A percentile compares a stretch with the other conserved stretches of the same genome.
Conservation (phyloP, 1,140 invertebrate species). For the Calliphora vicina region DNA sequence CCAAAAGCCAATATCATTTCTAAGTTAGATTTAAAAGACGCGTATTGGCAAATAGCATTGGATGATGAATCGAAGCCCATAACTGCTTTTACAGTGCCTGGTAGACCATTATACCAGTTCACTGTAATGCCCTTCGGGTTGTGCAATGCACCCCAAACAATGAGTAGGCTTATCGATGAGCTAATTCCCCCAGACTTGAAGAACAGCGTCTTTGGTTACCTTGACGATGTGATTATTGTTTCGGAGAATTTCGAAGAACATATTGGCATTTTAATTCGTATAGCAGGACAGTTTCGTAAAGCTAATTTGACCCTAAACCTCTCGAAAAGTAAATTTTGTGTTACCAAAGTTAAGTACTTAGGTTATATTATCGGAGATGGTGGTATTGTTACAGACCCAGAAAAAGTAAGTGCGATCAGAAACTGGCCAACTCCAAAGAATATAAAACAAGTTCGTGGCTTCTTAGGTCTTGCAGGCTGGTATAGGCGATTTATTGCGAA, state of each 20-base stretch:
- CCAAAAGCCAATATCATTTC: neutral
- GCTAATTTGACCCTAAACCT: neutral
- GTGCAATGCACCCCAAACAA: no score
- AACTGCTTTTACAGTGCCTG: no score
- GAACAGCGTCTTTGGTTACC: no score
- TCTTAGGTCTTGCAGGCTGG: neutral
- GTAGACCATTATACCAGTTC: no score
- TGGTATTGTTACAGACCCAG: neutral
- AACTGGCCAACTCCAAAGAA: neutral
- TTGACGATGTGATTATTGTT: no score
- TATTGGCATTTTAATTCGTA: neutral
- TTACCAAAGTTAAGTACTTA: neutral
- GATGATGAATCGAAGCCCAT: conserved; percentile 17
- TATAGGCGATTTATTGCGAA: neutral
- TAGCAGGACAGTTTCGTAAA: neutral
- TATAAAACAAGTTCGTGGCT: neutral
- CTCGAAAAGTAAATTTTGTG: neutral
- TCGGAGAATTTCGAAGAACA: neutral
- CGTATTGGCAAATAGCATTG: conserved; percentile 45
- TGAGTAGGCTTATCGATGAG: no score
- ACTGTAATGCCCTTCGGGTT: no score
- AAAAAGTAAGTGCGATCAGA: neutral
- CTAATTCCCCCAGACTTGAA: no score
- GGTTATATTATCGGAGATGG: no score
- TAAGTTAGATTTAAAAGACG: conserved; percentile 5